Conservation (phyloP, 2,888 invertebrate genomes). For the Drosophila anceps region DNA sequence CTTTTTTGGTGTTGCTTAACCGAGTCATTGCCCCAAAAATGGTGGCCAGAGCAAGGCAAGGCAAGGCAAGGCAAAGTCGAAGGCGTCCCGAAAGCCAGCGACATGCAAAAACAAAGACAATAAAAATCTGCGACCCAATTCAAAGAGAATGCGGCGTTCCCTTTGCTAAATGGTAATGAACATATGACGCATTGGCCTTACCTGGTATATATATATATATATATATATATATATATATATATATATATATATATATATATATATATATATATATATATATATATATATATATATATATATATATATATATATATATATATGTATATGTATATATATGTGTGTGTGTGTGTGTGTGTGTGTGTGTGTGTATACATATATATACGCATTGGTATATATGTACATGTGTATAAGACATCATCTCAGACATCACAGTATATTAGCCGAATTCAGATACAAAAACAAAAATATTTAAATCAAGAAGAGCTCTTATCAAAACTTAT, state of each 20-base stretch:
- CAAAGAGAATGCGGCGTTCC: slow-evolving; percentile 45
- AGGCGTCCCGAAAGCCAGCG: slow-evolving; percentile 52
- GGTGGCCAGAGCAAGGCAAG: slow-evolving; percentile 53
- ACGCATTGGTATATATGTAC: background rate
- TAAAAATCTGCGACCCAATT: slow-evolving; percentile 76
- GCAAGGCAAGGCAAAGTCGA: slow-evolving; percentile 39
- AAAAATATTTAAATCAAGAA: slow-evolving; percentile 27
- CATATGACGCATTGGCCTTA: slow-evolving; percentile 50
- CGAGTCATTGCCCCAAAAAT: slow-evolving; percentile 80
- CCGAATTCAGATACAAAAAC: slow-evolving; percentile 15
- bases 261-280: background rate
- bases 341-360: too few species aligned
- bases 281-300: slow-evolving; percentile 1
- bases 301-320: too few species aligned
- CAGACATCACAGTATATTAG: background rate
- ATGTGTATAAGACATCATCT: background rate
- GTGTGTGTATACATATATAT: slow-evolving; percentile 10
- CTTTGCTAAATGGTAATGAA: slow-evolving; percentile 25
- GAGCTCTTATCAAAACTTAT: slow-evolving; percentile 73
- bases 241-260: slow-evolving; percentile 1
- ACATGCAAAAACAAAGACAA: slow-evolving; percentile 49
- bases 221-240: background rate
- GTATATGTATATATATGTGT: background rate
- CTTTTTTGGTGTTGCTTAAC: slow-evolving; percentile 47
- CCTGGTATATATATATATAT: slow-evolving; percentile 20